Conservation (phyloP, 2,888 invertebrate genomes). For the Scaptomyza tumidula region DNA sequence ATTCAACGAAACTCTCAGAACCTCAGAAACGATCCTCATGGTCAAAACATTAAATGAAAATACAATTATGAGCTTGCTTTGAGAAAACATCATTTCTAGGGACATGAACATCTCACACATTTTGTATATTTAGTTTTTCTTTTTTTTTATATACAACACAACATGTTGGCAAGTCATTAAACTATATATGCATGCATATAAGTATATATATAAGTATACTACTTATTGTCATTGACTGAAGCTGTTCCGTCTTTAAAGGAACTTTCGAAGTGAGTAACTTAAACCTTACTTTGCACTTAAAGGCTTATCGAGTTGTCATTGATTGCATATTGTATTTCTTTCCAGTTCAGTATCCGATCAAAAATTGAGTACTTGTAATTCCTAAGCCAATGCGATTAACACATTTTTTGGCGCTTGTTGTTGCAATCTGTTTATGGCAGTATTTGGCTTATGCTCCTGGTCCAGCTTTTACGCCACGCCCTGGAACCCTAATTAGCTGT, state of each 20-base stretch:
- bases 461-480: not conserved
- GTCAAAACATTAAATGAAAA: not conserved
- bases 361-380: not conserved
- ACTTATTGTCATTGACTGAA: too few relatives aligned
- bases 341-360: too few relatives aligned
- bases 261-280: too few relatives aligned
- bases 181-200: too few relatives aligned
- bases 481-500: slow-evolving; percentile 62
- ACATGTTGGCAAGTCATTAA: too few relatives aligned
- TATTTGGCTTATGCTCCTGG: not conserved
- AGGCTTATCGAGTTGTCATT: too few relatives aligned
- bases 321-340: too few relatives aligned
- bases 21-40: not conserved
- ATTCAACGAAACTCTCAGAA: not conserved
- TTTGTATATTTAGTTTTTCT: too few relatives aligned
- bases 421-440: not conserved
- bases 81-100: not conserved
- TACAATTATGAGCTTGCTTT: not conserved
- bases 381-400: not conserved
- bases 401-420: not conserved
- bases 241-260: too few relatives aligned
- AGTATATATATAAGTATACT: too few relatives aligned
- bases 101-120: not conserved
- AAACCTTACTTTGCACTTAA: too few relatives aligned
- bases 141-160: too few relatives aligned